Evolutionary conservation across 2,797 vertebrate species (phyloP).

Genomic region (Falco peregrinus): DNA sequence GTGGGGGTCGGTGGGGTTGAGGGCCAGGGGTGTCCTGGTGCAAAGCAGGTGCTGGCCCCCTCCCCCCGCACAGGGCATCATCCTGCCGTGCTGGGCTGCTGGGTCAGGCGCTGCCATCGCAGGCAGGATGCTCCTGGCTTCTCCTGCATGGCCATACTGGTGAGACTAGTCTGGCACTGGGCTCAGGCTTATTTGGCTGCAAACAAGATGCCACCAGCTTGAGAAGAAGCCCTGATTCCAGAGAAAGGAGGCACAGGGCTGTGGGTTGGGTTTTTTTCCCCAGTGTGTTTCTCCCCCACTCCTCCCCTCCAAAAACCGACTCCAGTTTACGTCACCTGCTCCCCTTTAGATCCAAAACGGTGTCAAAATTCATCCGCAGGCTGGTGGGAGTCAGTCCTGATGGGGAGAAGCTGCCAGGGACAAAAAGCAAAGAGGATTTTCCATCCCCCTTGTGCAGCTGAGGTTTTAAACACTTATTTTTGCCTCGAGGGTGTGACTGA

Average conservation of each 20-base stretch:
- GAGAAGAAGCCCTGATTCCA: neutral
- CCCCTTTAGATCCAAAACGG: neutral
- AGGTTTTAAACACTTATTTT: neutral
- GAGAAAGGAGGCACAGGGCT: neutral
- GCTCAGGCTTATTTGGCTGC: accelerated
- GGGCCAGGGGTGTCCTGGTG: neutral
- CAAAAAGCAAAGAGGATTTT: neutral
- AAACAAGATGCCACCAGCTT: neutral
- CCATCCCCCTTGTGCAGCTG: neutral
- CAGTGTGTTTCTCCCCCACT: accelerated
- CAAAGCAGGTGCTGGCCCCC: neutral
- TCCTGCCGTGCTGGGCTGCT: neutral
- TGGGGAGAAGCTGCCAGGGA: neutral
- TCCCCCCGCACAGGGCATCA: neutral
- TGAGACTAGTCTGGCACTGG: neutral
- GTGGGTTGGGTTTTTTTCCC: neutral
- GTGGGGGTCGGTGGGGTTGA: accelerated
- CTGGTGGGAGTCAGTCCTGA: neutral
- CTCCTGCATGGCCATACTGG: accelerated
- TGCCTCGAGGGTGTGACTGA: neutral
- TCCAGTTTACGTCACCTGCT: neutral
- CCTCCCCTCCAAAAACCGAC: neutral
- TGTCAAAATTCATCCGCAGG: neutral
- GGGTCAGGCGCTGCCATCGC: accelerated
- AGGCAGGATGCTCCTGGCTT: neutral